Evolutionary conservation across 2,888 invertebrate species (phyloP).

Genomic region (Oxystoma pomonae): DNA sequence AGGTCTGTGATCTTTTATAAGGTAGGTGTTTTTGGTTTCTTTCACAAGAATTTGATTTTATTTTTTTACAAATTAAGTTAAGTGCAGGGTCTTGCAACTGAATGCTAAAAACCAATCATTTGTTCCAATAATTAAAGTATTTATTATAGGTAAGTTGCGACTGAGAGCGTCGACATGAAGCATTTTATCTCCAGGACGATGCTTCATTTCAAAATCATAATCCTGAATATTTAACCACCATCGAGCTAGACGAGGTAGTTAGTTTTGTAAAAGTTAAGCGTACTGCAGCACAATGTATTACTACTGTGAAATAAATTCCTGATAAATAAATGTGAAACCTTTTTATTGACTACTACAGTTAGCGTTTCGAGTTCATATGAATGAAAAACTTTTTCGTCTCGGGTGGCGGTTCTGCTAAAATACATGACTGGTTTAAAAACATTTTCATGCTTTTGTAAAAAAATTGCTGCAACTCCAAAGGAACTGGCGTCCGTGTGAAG

Average conservation of each 20-base stretch:
- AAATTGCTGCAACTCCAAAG: background rate
- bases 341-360: too few relatives aligned
- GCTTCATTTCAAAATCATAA: background rate
- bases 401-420: background rate
- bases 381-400: background rate
- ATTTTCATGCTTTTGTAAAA: background rate
- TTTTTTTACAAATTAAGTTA: too few relatives aligned
- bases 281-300: too few relatives aligned
- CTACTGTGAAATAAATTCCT: too few relatives aligned
- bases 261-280: too few relatives aligned
- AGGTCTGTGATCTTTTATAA: conserved; percentile 16
- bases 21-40: conserved; percentile 13
- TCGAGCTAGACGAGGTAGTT: too few relatives aligned
- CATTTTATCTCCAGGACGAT: background rate
- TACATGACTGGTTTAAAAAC: background rate
- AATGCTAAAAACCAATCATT: background rate
- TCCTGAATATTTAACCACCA: too few relatives aligned
- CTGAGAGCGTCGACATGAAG: background rate
- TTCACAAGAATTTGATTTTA: too few relatives aligned
- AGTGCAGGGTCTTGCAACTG: too few relatives aligned
- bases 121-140: background rate
- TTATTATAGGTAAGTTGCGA: background rate
- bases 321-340: too few relatives aligned
- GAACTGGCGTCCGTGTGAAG: background rate
- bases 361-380: background rate